Base-by-base conservation (phyloP, 2,113 vertebrate species). In the Corydoras sp. region DNA sequence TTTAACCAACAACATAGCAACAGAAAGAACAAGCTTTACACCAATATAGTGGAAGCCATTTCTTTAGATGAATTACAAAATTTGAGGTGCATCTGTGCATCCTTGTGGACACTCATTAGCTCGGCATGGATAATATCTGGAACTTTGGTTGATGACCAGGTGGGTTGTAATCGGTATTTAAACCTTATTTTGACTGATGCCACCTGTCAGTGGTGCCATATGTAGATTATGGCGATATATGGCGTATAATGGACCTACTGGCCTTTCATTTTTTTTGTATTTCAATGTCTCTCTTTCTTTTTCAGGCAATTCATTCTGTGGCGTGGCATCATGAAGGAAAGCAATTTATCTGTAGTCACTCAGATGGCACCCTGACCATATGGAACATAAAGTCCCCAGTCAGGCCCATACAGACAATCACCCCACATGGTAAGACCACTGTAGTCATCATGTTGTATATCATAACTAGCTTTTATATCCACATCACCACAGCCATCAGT, bases 311-410 rank as follows among this genome's bases (percentile, higher is more conserved):
- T 80, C 96, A 98, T 83, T 99, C 96, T 14, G 94, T 97, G 82
- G 95, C 94, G 81, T 99, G 97, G 97, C 97, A 99, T 84, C 97
- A 99, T 68, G 97, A 98, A 89, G 97, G 97, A 84, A 99, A 99
- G 79, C 97, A 98, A 68, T 99, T 98, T 84, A 93, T 97, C 81
- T 99, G 97, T 83, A 99, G 97, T 88, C 97, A 99, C 88, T 99
- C 97, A 66, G 97, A 99, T 78, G 97, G 97, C 73, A 98, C 95
- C 60, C 90, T 99, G 88, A 98, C 95, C 82, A 94, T 95, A 90
- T 99, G 97, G 97, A 98, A 94, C 88, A 81, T 98, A 87, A 93
- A 92, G 81, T 95, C 92, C 70, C 92, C 93, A 82, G 84, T 92
- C 73, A 98, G 94, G 79, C 95, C 95, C 71, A 83, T 92, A 73